Evolutionary conservation across 2,888 invertebrate genomes (phyloP).

Genomic region (Spilosoma lubricipeda): DNA sequence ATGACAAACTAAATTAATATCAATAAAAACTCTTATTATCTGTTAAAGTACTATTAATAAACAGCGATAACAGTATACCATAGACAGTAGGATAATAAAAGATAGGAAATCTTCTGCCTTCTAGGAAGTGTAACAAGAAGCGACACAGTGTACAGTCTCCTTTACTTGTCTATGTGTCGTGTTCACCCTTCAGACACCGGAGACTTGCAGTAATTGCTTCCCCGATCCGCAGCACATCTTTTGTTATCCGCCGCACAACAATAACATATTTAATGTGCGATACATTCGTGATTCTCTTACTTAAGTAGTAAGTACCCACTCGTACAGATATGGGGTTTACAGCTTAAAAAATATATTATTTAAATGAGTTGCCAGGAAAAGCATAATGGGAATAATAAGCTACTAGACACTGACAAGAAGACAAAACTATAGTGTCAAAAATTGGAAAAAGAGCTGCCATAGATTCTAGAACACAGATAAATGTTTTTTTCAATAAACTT

Average conservation of each 20-base stretch:
- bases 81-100: neutral
- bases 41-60: neutral
- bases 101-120: neutral
- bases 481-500: too few relatives aligned
- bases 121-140: slow-evolving; percentile 3
- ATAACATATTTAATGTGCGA: slow-evolving; percentile 63
- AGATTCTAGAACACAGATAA: too few relatives aligned
- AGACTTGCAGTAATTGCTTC: slow-evolving; percentile 73
- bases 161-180: slow-evolving; percentile 61
- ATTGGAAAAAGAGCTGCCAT: too few relatives aligned
- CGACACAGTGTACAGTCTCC: slow-evolving; percentile 49
- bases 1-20: too few relatives aligned
- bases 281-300: slow-evolving; percentile 44
- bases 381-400: neutral
- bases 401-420: too few relatives aligned
- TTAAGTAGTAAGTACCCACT: slow-evolving; percentile 22
- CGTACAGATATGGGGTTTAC: slow-evolving; percentile 6
- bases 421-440: too few relatives aligned
- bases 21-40: too few relatives aligned
- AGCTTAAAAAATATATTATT: neutral
- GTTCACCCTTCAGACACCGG: slow-evolving; percentile 68
- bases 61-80: neutral
- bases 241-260: slow-evolving; percentile 64
- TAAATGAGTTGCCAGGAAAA: neutral
- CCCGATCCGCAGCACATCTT: slow-evolving; percentile 67